Percentiles rank a stretch among this genome's conserved stretches.
phyloP scores from a whole-genome alignment of 2,797 vertebrate genomes.

The Leptatherina wallacei region DNA sequence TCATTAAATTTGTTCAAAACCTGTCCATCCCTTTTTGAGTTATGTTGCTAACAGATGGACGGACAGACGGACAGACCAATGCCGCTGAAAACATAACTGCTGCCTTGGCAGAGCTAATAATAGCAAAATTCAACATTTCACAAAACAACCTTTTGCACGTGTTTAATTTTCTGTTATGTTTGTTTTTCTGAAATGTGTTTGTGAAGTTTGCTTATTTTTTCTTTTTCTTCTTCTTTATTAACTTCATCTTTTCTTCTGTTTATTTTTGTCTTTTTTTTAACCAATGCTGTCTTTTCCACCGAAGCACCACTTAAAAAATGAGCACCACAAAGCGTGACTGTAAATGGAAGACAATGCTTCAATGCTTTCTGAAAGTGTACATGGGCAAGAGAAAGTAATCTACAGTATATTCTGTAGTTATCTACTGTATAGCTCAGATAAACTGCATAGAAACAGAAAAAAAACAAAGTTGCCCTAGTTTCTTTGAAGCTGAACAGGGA shows the following conservation, averaged over 20 bases:
- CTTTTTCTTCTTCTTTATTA: background rate
- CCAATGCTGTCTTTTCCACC: background rate
- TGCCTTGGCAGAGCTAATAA: too few relatives aligned
- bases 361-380: background rate
- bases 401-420: background rate
- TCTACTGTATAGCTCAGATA: background rate
- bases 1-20: too few relatives aligned
- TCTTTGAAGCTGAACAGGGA: conserved; percentile 29
- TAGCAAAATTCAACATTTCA: background rate
- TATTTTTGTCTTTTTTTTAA: background rate
- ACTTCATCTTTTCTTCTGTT: background rate
- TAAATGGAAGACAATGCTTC: background rate
- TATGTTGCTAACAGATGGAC: too few relatives aligned
- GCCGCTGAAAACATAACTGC: too few relatives aligned
- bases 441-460: background rate
- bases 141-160: background rate
- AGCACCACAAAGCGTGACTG: too few relatives aligned
- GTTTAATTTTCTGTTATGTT: background rate
- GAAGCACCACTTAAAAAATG: background rate
- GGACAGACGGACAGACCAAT: too few relatives aligned
- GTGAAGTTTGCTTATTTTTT: background rate
- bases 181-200: background rate
- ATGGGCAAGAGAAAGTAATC: background rate
- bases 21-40: too few relatives aligned
- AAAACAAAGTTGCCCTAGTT: conserved; percentile 10